Percentiles rank a stretch among this genome's conserved stretches.
Evolutionary conservation across 2,113 vertebrate genomes (phyloP).

Genomic region (Triplophysa siluroides): DNA sequence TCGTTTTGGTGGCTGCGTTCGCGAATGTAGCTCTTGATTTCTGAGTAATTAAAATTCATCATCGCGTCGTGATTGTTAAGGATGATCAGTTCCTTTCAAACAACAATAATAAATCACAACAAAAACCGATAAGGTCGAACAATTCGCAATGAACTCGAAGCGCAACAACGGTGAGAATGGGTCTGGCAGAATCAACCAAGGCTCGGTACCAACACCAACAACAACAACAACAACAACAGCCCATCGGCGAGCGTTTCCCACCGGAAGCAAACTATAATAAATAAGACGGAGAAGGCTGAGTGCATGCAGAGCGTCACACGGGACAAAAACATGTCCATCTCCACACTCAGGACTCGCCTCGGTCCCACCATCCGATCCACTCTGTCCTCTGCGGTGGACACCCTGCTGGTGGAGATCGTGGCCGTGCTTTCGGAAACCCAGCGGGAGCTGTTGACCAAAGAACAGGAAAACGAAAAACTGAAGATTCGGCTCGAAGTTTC

Average conservation of each 20-base stretch:
- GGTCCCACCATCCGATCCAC: constrained; percentile 76
- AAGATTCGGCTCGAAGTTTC: constrained; percentile 76
- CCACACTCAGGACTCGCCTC: constrained; percentile 72
- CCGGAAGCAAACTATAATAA: constrained; percentile 69
- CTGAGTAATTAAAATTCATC: not conserved
- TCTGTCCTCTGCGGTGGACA: constrained; percentile 77
- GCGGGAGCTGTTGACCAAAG: constrained; percentile 72
- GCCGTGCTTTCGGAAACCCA: constrained; percentile 75
- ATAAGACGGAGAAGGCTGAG: constrained; percentile 63
- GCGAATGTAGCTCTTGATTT: not conserved
- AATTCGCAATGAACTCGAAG: constrained; percentile 50
- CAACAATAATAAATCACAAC: not conserved
- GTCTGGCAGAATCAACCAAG: constrained; percentile 19
- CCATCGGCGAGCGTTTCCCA: constrained; percentile 54
- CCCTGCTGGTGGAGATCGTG: constrained; percentile 75
- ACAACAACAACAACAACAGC: no score
- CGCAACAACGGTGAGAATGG: constrained; percentile 43
- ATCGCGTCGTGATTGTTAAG: not conserved
- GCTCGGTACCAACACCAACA: constrained; percentile 51
- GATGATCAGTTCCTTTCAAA: not conserved
- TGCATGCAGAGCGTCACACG: constrained; percentile 48
- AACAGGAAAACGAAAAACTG: constrained; percentile 77
- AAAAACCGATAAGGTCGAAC: not conserved
- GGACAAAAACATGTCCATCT: constrained; percentile 69
- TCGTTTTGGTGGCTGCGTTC: not conserved